Percentiles rank a stretch among this genome's conserved stretches.
These are phyloP conservation scores for Nyctibius bracteatus DNA, from an alignment of 2,113 vertebrate genomes.

Conservation along the genomic window DNA sequence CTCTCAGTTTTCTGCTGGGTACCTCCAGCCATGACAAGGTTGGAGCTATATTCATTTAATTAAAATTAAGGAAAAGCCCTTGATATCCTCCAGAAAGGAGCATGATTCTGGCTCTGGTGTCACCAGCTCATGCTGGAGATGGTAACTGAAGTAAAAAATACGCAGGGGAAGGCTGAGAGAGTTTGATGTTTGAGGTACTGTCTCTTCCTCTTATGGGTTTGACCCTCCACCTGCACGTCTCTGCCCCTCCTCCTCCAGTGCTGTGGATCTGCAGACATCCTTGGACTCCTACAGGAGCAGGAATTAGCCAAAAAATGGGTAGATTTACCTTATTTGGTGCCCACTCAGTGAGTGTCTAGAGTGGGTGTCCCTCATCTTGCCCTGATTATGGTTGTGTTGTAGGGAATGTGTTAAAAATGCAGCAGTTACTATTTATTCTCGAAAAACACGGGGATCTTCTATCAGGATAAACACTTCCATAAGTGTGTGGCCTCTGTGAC, in stretches of 20 bases:
- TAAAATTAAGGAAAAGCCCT: not conserved
- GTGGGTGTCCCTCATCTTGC: rapidly evolving
- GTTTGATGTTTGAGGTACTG: not conserved
- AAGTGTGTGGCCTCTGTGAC: not conserved
- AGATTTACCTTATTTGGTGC: not conserved
- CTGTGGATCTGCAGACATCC: not conserved
- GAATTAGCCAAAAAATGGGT: not conserved
- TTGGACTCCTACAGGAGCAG: not conserved
- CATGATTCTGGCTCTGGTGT: not conserved
- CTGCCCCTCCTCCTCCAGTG: not conserved
- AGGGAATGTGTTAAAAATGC: not conserved
- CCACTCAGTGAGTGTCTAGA: not conserved
- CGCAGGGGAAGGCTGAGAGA: not conserved
- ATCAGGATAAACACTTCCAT: not conserved
- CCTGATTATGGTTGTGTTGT: not conserved
- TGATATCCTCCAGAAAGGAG: not conserved
- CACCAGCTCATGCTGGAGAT: not conserved
- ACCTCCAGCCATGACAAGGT: rapidly evolving
- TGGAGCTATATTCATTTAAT: not conserved
- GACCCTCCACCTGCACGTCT: not conserved
- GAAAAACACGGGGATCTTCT: not conserved
- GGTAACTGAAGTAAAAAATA: not conserved
- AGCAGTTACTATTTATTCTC: not conserved
- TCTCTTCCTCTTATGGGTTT: not conserved
- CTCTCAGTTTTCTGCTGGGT: not conserved